Evolutionary conservation across 2,888 invertebrate species (phyloP), one percentile per base, ranked within the genome.

Genomic region (Heteromurus nitidus): DNA sequence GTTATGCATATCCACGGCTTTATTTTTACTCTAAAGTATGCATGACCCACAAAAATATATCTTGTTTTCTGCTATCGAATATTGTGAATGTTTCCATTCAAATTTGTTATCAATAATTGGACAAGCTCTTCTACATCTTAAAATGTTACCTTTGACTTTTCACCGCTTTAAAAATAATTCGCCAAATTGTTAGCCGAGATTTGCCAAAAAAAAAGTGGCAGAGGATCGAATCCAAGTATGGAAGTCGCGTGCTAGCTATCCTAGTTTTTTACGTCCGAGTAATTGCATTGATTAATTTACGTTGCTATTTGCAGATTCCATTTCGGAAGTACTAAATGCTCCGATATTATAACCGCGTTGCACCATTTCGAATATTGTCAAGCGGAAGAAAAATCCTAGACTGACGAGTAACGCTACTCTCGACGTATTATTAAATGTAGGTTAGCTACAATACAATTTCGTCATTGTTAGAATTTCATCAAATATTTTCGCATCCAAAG

Each of bases 401-500:
- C 50, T 69, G 77, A 77, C 77, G 53, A 62, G 62, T 62, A 60
- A 73, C n/a, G 60, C 2, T 18, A 65, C 47, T 30, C 31, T 16
- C 22, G 18, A 36, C 73, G 30, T 20, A 22, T 36, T 36, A 62
- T 42, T 31, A 55, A 2, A 60, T 60, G 70, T 73, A 20, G 62
- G 36, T 28, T 62, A 9, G 9, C n/a, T 30, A 26, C 44, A 31
- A n/a, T n/a, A n/a, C n/a, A n/a, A n/a, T n/a, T n/a, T n/a, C n/a
- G n/a, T n/a, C n/a, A n/a, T n/a, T n/a, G n/a, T n/a, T n/a, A n/a
- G n/a, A n/a, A 30, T 76, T 31, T 53, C 26, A 53, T 30, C 55
- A 55, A 36, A 76, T 76, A 76, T 76, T 76, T 76, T 76, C 67
- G 68, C 68, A 76, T 76, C 60, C 26, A 76, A 76, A 60, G 16